Evolutionary conservation across 2,113 vertebrate species (phyloP).

Genomic region (Rhinopomastus cyanomelas): DNA sequence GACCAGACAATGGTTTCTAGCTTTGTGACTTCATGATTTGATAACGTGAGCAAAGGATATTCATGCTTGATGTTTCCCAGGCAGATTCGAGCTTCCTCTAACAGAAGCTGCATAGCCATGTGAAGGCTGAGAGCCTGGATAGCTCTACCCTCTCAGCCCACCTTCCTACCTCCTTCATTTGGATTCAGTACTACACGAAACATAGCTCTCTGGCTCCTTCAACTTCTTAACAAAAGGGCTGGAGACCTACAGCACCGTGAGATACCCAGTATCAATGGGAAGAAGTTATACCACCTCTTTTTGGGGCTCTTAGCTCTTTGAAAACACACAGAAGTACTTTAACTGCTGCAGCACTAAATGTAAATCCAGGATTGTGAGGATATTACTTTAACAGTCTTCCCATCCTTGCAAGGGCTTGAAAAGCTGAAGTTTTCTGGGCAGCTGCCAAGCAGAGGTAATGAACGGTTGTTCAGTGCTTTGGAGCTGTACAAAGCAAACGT

Average conservation of each 20-base stretch:
- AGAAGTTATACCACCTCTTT: not conserved
- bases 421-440: not conserved
- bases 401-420: not conserved
- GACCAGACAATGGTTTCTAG: not conserved
- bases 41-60: not conserved
- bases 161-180: not conserved
- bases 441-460: slow-evolving; percentile 26
- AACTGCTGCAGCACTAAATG: not conserved
- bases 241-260: too few relatives aligned
- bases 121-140: not conserved
- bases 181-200: not conserved
- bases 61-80: not conserved
- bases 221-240: not conserved
- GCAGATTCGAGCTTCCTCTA: not conserved
- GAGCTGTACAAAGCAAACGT: not conserved
- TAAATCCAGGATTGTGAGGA: not conserved
- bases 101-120: not conserved
- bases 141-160: not conserved
- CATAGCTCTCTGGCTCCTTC: not conserved
- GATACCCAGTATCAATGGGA: rapidly evolving
- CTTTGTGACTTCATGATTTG: not conserved
- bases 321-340: not conserved
- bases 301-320: not conserved
- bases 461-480: not conserved
- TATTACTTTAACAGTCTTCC: not conserved